These are phyloP conservation scores for Aotus griseimembra DNA, from an alignment of 2,797 vertebrate species.

Conservation along the genomic window DNA sequence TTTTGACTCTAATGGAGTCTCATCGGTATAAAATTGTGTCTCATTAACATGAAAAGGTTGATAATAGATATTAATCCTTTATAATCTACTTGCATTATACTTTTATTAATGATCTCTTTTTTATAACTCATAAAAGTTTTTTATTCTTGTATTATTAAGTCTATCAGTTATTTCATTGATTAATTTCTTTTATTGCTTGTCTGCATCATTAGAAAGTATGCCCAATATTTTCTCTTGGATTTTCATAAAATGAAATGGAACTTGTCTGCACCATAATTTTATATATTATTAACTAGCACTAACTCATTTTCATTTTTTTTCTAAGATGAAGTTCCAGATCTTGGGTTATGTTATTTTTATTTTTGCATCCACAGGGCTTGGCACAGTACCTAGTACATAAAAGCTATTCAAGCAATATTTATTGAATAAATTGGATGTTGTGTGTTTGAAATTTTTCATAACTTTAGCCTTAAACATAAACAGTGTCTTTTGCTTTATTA, in stretches of 20 bases:
- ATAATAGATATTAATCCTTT: neutral
- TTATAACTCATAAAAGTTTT: neutral
- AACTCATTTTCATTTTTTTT: neutral
- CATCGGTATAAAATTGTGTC: neutral
- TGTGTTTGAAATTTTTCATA: slow-evolving; percentile 14
- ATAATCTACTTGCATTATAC: neutral
- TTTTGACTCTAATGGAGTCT: neutral
- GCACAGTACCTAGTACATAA: neutral
- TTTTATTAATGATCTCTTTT: slow-evolving; percentile 38
- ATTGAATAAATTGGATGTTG: neutral
- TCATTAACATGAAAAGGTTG: neutral
- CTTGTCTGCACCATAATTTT: neutral
- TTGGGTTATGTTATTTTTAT: slow-evolving; percentile 30
- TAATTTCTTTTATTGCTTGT: slow-evolving; percentile 33
- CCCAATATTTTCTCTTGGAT: neutral
- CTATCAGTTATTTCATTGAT: slow-evolving; percentile 10
- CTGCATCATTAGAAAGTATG: slow-evolving; percentile 15
- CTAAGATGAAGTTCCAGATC: slow-evolving; percentile 32
- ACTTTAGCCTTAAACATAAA: slow-evolving; percentile 40
- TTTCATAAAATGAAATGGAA: slow-evolving; percentile 3
- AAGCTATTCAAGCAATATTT: slow-evolving; percentile 40
- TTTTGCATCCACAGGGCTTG: slow-evolving; percentile 20
- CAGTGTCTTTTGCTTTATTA: neutral
- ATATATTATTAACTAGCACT: neutral
- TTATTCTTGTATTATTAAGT: slow-evolving; percentile 47